Percentiles rank a stretch among this genome's conserved stretches.
phyloP scores from a whole-genome alignment of 2,888 invertebrate genomes.

The Argynnis bischoffii region DNA sequence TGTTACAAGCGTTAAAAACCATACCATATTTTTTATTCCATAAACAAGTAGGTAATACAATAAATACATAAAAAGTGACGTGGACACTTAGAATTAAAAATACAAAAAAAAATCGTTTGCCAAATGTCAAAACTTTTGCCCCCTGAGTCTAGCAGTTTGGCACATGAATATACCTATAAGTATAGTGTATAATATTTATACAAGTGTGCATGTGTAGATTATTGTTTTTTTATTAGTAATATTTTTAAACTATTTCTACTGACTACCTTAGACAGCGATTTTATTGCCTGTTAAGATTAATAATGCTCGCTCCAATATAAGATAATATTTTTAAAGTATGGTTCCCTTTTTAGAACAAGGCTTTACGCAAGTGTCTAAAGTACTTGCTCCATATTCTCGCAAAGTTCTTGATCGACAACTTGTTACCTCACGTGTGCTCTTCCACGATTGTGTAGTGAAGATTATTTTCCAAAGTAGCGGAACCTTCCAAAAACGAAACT shows the following conservation, averaged over 20 bases:
- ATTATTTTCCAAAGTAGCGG: slow-evolving; percentile 1
- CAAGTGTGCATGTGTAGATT: not conserved
- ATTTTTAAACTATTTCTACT: no score
- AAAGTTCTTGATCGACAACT: slow-evolving; percentile 14
- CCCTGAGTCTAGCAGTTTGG: no score
- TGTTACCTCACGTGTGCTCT: slow-evolving; percentile 17
- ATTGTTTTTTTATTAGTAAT: not conserved
- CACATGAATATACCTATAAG: no score
- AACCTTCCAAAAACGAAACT: not conserved
- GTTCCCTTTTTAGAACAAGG: slow-evolving; percentile 15
- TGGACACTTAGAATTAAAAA: no score
- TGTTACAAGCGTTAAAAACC: no score
- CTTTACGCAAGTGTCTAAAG: slow-evolving; percentile 16
- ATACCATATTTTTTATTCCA: no score
- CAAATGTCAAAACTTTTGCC: no score
- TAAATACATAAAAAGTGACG: no score
- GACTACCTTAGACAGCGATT: no score
- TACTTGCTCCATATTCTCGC: slow-evolving; percentile 20
- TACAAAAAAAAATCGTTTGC: no score
- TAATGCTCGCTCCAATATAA: not conserved
- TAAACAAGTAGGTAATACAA: no score
- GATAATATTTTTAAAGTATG: slow-evolving; percentile 6
- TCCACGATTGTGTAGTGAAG: slow-evolving; percentile 6
- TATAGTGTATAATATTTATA: no score
- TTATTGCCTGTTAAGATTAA: not conserved